These are phyloP conservation scores for Melitaea cinxia DNA, from an alignment of 1,140 invertebrate genomes.

Conservation along the genomic window DNA sequence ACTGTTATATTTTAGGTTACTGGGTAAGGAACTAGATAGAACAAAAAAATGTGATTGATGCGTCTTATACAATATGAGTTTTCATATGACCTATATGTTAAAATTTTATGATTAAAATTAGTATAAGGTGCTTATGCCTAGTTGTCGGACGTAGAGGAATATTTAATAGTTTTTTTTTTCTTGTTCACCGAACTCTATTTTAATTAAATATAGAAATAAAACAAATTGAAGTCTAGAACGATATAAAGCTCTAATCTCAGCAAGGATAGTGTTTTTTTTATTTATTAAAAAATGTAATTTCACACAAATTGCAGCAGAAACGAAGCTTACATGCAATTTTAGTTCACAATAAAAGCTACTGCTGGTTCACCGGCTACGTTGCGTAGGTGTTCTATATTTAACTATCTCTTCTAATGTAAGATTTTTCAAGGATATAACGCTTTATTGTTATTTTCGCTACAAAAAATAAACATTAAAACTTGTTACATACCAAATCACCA, in stretches of 20 bases:
- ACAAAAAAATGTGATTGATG: conserved; percentile 23
- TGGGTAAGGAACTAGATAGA: conserved; percentile 47
- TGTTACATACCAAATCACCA: neutral
- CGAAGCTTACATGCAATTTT: neutral
- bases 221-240: neutral
- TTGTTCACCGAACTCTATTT: neutral
- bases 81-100: neutral
- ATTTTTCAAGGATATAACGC: neutral
- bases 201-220: neutral
- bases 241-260: neutral
- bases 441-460: conserved; percentile 8
- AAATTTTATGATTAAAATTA: no score
- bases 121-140: no score
- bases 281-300: neutral
- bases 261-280: neutral
- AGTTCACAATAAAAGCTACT: conserved; percentile 7
- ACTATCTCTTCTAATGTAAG: neutral
- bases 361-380: neutral
- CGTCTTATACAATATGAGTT: neutral
- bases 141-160: no score
- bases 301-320: neutral
- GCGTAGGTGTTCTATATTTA: conserved; percentile 11
- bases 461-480: neutral
- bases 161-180: no score
- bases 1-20: conserved; percentile 62